Base-by-base conservation (phyloP, 2,113 vertebrate species). In the Pampusana beccarii region DNA sequence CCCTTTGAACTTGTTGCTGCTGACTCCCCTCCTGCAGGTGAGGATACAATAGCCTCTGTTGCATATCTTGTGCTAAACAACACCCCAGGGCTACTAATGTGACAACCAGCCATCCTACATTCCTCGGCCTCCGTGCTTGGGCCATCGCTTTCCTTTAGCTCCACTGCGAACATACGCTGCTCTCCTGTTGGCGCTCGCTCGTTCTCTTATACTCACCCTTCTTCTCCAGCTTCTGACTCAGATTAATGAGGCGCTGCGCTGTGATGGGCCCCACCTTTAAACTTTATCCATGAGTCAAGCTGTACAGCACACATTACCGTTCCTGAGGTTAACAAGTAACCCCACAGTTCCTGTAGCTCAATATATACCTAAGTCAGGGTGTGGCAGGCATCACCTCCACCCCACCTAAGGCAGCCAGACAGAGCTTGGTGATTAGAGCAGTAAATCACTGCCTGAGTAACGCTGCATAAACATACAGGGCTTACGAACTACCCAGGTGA, bases 371-470 rank as follows among this genome's bases (percentile, higher is more conserved):
- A 50, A 69, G 62, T 15, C 1, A 2, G 97, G 98, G 97, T 97
- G 98, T 96, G 98, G 97, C 97, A 89, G 89, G 92, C 93, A 93
- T 90, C 95, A 96, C 98, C 97, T 98, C 96, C 96, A 94, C 93
- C 96, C 97, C 96, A 95, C 95, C 97, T 95, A 65, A 90, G 86
- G 85, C 87, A 96, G 95, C 97, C 97, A 98, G 98, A 98, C 98
- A 56, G 91, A 87, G 81, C 90, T 90, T 96, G 97, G 97, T 93
- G 86, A 91, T 95, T 90, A 92, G 81, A 92, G 88, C 73, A 72
- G 93, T 96, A 98, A 98, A 98, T 97, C 97, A 98, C 97, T 97
- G 93, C 94, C 96, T 99, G 98, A 99, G 98, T 99, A 98, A 99
- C 61, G 20, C 73, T 88, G 83, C 73, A 93, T 84, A 98, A 97